phyloP scores from a whole-genome alignment of 2,888 invertebrate species.

The Mythimna albipuncta region DNA sequence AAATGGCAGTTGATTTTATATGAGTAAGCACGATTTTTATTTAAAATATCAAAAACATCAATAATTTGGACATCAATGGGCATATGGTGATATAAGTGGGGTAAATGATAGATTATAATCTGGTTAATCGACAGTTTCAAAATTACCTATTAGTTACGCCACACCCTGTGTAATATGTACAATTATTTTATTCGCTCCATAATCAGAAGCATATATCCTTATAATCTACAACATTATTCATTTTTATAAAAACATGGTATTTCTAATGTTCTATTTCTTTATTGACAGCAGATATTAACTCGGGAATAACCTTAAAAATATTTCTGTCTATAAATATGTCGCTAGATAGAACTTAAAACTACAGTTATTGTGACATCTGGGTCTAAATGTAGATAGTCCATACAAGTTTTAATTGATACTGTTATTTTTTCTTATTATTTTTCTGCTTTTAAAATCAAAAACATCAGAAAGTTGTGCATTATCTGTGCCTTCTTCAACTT shows the following conservation, averaged over 20 bases:
- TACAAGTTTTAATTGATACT: slow-evolving; percentile 38
- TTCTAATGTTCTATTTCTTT: slow-evolving; percentile 76
- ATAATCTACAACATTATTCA: slow-evolving; percentile 64
- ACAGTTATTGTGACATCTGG: slow-evolving; percentile 58
- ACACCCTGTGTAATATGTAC: slow-evolving; percentile 33
- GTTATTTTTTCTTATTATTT: slow-evolving; percentile 3
- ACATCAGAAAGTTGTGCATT: neutral
- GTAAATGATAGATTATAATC: no score
- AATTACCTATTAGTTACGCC: no score
- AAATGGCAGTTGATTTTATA: no score
- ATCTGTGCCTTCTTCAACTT: neutral
- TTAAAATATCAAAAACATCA: no score
- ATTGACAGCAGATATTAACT: slow-evolving; percentile 58
- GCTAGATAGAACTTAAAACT: slow-evolving; percentile 60
- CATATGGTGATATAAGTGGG: no score
- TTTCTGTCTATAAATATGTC: slow-evolving; percentile 41
- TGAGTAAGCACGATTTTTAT: no score
- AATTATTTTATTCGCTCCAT: slow-evolving; percentile 62
- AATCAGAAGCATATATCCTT: slow-evolving; percentile 61
- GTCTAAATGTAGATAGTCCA: slow-evolving; percentile 60
- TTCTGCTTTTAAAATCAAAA: neutral
- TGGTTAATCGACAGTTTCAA: no score
- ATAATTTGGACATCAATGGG: no score
- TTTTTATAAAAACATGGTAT: slow-evolving; percentile 71
- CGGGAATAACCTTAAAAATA: slow-evolving; percentile 71